A percentile compares a stretch with the other conserved stretches of the same genome.
Conservation (phyloP, 1,140 invertebrate species). For the Laodelphax striatellus region DNA sequence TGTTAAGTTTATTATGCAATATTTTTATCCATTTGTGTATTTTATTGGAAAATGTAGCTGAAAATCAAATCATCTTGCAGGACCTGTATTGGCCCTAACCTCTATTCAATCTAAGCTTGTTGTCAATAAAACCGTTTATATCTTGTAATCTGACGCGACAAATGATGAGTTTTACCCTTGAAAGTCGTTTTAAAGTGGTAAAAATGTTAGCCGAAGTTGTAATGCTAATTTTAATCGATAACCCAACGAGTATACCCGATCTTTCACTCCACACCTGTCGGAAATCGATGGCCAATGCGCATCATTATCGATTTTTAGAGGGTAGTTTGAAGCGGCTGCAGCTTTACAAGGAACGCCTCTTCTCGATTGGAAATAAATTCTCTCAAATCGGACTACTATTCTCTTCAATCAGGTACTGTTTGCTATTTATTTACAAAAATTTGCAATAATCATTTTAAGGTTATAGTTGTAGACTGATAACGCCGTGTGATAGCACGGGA, state of each 20-base stretch:
- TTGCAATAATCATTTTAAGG: neutral
- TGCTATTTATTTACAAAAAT: neutral
- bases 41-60: too few relatives aligned
- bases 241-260: slow-evolving; percentile 4
- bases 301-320: slow-evolving; percentile 23
- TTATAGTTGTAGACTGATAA: neutral
- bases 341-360: slow-evolving; percentile 6
- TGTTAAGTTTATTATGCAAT: too few relatives aligned
- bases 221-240: slow-evolving; percentile 8
- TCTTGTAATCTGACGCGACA: too few relatives aligned
- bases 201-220: neutral
- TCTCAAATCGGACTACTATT: neutral
- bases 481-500: neutral
- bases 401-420: neutral
- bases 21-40: too few relatives aligned
- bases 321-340: neutral
- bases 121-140: too few relatives aligned
- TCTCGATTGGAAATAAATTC: neutral
- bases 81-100: too few relatives aligned
- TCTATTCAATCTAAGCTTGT: too few relatives aligned
- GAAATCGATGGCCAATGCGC: slow-evolving; percentile 25
- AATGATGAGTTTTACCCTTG: too few relatives aligned
- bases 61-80: too few relatives aligned
- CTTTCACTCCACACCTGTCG: slow-evolving; percentile 3
- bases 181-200: too few relatives aligned